Evolutionary conservation across 2,888 invertebrate genomes (phyloP).

Genomic region (Cataglyphis rosenhaueri): DNA sequence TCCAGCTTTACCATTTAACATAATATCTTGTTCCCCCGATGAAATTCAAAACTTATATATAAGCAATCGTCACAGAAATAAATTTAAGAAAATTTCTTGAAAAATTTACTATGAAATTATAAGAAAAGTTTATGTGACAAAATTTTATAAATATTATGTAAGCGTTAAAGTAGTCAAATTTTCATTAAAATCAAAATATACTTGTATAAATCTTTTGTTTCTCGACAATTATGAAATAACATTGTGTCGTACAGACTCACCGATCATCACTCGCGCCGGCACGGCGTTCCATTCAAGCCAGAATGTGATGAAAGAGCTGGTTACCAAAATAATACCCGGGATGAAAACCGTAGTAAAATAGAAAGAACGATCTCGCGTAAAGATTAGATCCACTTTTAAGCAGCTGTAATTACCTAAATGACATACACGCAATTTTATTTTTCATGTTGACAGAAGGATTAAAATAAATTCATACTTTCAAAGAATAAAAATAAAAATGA

Average conservation of each 20-base stretch:
- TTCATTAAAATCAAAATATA: background rate
- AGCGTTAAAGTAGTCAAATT: background rate
- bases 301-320: constrained; percentile 98
- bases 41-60: background rate
- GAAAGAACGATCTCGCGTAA: constrained; percentile 98
- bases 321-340: constrained; percentile 98
- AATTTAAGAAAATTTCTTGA: background rate
- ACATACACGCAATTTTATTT: constrained; percentile 40
- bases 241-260: constrained; percentile 87
- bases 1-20: background rate
- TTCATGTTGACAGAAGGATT: constrained; percentile 1
- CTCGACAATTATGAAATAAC: background rate
- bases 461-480: constrained; percentile 1
- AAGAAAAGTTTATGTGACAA: background rate
- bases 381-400: constrained; percentile 96
- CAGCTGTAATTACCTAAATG: constrained; percentile 96
- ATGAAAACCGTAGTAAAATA: constrained; percentile 99
- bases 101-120: too few species aligned
- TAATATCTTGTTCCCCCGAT: background rate
- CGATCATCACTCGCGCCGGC: constrained; percentile 98
- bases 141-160: background rate
- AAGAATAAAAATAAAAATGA: constrained; percentile 6
- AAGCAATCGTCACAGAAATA: background rate
- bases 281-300: constrained; percentile 99
- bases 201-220: background rate